Evolutionary conservation across 2,113 vertebrate species (phyloP).

Genomic region (Gopherus flavomarginatus): DNA sequence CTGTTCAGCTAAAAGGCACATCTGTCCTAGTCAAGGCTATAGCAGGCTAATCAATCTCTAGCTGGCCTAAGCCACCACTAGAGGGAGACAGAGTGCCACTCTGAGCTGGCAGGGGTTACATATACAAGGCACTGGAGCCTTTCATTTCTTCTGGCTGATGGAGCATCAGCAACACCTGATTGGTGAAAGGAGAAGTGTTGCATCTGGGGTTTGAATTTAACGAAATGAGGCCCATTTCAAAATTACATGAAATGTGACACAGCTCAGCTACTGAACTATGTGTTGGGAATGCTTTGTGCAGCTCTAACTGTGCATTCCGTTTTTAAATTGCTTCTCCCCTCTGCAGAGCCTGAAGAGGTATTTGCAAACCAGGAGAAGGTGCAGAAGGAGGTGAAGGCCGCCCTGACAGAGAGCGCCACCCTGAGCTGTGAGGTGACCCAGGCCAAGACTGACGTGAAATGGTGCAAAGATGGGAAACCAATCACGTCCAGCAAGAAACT

Average conservation of each 20-base stretch:
- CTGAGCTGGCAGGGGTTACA: not conserved
- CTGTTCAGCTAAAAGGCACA: not conserved
- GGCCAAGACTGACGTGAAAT: constrained; percentile 80
- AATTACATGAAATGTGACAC: not conserved
- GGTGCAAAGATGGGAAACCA: constrained; percentile 82
- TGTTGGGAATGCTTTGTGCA: not conserved
- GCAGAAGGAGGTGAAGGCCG: constrained; percentile 79
- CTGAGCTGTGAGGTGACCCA: constrained; percentile 80
- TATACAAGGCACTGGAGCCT: not conserved
- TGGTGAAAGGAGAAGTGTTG: not conserved
- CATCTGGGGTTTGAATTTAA: not conserved
- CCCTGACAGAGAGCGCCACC: constrained; percentile 67
- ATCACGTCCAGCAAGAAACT: constrained; percentile 73
- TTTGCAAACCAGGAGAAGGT: constrained; percentile 79
- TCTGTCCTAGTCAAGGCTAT: not conserved
- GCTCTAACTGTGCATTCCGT: not conserved
- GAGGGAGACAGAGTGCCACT: not conserved
- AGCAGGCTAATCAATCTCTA: not conserved
- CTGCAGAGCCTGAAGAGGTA: constrained; percentile 34
- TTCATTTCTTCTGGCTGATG: not conserved
- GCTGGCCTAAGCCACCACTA: not conserved
- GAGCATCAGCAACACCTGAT: not conserved
- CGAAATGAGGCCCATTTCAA: not conserved
- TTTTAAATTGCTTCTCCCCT: not conserved
- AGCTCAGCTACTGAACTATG: not conserved